Conservation (phyloP, 2,888 invertebrate species). For the Hypercompe scribonia region DNA sequence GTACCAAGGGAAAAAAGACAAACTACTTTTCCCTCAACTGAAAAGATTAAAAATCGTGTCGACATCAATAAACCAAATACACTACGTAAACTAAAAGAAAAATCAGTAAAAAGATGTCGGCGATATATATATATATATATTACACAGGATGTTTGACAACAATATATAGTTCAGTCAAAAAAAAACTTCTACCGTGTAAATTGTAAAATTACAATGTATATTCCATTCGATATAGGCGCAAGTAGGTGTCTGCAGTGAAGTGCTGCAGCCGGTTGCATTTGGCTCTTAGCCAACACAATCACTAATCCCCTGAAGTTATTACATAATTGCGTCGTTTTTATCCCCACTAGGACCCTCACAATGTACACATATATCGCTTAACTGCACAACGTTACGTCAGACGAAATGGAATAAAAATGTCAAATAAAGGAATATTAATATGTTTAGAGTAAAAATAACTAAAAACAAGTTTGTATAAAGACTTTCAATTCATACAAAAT, state of each 20-base stretch:
- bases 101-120: no score
- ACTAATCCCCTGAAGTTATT: constrained; percentile 81
- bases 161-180: neutral
- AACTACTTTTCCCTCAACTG: neutral
- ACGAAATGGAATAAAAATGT: neutral
- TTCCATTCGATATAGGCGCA: constrained; percentile 8
- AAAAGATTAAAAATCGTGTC: no score
- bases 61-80: no score
- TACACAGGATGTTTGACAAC: neutral
- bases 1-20: neutral
- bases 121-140: neutral
- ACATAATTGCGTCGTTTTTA: constrained; percentile 82
- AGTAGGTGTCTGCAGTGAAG: constrained; percentile 27
- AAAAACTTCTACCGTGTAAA: neutral
- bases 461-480: neutral
- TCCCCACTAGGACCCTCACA: constrained; percentile 56
- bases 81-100: no score
- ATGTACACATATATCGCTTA: constrained; percentile 28
- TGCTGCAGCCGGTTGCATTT: constrained; percentile 62
- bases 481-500: neutral
- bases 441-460: neutral
- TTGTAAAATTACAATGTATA: constrained; percentile 8
- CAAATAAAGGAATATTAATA: neutral
- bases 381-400: neutral
- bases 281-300: constrained; percentile 76